Evolutionary conservation across 2,888 invertebrate genomes (phyloP), one percentile per base, ranked within the genome.

Genomic region (Thera britannica): DNA sequence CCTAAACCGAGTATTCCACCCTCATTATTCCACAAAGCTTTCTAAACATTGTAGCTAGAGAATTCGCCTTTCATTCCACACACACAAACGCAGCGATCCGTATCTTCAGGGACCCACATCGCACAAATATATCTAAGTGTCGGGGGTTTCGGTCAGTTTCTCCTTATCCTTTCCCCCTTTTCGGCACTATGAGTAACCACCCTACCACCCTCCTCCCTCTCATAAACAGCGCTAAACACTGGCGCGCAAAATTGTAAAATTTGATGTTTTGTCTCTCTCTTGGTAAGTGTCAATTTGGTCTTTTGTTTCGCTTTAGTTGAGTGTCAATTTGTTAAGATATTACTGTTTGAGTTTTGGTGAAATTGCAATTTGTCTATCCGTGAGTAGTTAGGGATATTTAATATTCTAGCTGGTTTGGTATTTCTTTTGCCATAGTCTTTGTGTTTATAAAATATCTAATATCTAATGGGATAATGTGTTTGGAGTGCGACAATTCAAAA

Each of bases 261-360:
- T 91, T 79, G 83, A 81, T 79, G 80, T 79, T 87, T 83, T 83
- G 84, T 88, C 86, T 82, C 87, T 58, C 81, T 86, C 88, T 83
- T 76, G 74, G 84, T 76, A 80, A 77, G 80, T 83, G 85, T 88
- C 92, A 90, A 91, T 91, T 92, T 90, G 87, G 23, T 23, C 23
- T 23, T 23, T 23, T 23, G 23, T 23, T 86, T 82, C 87, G 58
- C 81, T 86, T 88, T 83, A 76, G 74, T 84, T 76, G 80, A 77
- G 80, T 83, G 85, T 88, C 92, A 90, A 91, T 91, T 92, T 90
- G 87, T 83, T 88, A 90, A 89, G 91, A 91, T 91, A 92, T 91
- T 88, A 87, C 86, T 88, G 68, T 74, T 69, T 63, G 68, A 63
- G 87, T 86, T 78, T 72, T 72, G 77, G 76, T 71, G 77, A 76